Conservation (phyloP, 2,888 invertebrate genomes). For the Ichneumoninae sp. region DNA sequence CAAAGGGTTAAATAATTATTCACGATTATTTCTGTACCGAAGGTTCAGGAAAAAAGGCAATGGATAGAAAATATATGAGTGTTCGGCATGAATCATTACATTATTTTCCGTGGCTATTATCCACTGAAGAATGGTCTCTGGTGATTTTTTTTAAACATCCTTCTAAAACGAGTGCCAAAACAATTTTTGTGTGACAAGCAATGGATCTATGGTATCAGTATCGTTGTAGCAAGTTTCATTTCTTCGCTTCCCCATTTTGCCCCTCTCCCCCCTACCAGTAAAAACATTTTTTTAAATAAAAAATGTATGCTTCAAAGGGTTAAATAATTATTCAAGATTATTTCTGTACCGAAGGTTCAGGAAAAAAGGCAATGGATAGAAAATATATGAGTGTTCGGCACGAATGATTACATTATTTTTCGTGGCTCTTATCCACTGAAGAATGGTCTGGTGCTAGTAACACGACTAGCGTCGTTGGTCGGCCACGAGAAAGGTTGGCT, state of each 20-base stretch:
- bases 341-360: neutral
- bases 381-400: constrained; percentile 48
- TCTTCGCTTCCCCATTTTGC: no score
- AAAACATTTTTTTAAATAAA: no score
- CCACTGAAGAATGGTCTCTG: neutral
- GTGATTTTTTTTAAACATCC: no score
- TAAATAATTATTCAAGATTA: neutral
- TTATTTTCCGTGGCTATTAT: constrained; percentile 53
- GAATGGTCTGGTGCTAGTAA: constrained; percentile 48
- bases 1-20: neutral
- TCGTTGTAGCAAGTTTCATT: no score
- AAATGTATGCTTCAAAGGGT: no score
- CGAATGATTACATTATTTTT: constrained; percentile 60
- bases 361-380: neutral
- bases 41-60: neutral
- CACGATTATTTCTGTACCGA: neutral
- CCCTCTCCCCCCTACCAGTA: no score
- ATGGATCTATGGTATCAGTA: no score
- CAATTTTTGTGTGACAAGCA: no score
- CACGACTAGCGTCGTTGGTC: constrained; percentile 9
- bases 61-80: constrained; percentile 39
- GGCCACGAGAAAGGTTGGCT: constrained; percentile 1
- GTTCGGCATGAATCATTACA: constrained; percentile 58
- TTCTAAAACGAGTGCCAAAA: no score
- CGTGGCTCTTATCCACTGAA: constrained; percentile 47